Conservation (phyloP, 2,888 invertebrate genomes). For the Octonoba sinensis region DNA sequence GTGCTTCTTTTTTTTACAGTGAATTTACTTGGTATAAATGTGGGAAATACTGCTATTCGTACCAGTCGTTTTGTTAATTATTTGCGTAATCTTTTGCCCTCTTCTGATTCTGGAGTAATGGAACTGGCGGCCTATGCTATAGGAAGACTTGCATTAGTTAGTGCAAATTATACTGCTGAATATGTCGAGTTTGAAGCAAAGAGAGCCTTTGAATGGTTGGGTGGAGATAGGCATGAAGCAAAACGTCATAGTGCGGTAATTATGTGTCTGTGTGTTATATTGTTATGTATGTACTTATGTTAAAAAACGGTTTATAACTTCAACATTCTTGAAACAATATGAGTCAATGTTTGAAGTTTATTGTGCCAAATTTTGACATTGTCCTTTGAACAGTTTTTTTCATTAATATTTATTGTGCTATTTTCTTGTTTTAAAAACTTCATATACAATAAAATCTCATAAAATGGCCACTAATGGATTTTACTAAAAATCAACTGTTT, state of each 20-base stretch:
- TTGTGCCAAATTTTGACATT: too few relatives aligned
- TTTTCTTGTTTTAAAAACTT: too few relatives aligned
- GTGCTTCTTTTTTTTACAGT: constrained; percentile 75
- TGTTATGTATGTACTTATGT: not conserved
- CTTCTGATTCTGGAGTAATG: constrained; percentile 90
- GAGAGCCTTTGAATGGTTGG: constrained; percentile 94
- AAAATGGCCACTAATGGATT: too few relatives aligned
- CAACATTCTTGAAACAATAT: not conserved
- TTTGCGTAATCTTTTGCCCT: constrained; percentile 86
- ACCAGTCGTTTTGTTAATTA: constrained; percentile 94
- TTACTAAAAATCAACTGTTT: too few relatives aligned
- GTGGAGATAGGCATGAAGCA: constrained; percentile 89
- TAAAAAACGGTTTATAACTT: too few relatives aligned
- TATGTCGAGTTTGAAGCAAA: constrained; percentile 99
- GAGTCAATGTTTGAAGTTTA: not conserved
- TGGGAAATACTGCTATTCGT: constrained; percentile 89
- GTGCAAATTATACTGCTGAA: constrained; percentile 92
- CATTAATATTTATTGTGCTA: too few relatives aligned
- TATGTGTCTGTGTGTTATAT: constrained; percentile 38
- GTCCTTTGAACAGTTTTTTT: too few relatives aligned
- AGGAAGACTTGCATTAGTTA: constrained; percentile 85
- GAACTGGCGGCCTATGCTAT: constrained; percentile 96
- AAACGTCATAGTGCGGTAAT: constrained; percentile 88
- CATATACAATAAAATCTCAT: too few relatives aligned
- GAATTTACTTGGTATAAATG: constrained; percentile 92